phyloP scores from a whole-genome alignment of 2,888 invertebrate species.

The Leptogaster cylindrica region DNA sequence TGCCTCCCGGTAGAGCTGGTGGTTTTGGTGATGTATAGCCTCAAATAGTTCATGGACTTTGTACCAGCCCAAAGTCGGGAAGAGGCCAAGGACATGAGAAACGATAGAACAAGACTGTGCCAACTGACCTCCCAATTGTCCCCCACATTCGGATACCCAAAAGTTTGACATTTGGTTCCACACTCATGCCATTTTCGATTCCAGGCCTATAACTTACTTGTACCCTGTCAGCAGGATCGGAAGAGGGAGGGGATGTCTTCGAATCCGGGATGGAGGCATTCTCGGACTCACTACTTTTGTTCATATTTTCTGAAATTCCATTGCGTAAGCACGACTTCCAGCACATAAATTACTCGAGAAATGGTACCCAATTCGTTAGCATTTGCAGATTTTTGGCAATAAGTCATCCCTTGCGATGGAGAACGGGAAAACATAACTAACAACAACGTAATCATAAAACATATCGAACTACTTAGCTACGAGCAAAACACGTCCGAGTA shows the following conservation, averaged over 20 bases:
- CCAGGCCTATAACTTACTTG: constrained; percentile 30
- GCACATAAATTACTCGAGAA: constrained; percentile 45
- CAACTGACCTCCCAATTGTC: too few species aligned
- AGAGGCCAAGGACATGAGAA: too few species aligned
- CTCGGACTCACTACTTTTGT: constrained; percentile 39
- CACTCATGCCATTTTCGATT: constrained; percentile 41
- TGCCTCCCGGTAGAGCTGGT: constrained; percentile 12
- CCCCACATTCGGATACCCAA: too few species aligned
- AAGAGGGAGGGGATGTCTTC: constrained; percentile 1
- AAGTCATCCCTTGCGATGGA: constrained; percentile 31
- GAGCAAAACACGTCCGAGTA: constrained; percentile 38
- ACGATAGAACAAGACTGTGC: too few species aligned
- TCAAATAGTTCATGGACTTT: constrained; percentile 41
- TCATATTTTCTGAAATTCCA: constrained; percentile 43
- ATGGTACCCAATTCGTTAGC: constrained; percentile 45
- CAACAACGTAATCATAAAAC: background rate
- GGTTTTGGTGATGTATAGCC: constrained; percentile 42
- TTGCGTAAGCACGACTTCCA: constrained; percentile 47
- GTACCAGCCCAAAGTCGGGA: background rate
- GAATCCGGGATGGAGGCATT: background rate
- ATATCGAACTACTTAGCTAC: constrained; percentile 23
- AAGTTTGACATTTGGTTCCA: too few species aligned
- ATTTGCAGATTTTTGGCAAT: constrained; percentile 45
- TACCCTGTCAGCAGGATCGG: constrained; percentile 33
- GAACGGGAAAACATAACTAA: background rate